Evolutionary conservation across 2,888 invertebrate species (phyloP).

Genomic region (Merodon equestris): DNA sequence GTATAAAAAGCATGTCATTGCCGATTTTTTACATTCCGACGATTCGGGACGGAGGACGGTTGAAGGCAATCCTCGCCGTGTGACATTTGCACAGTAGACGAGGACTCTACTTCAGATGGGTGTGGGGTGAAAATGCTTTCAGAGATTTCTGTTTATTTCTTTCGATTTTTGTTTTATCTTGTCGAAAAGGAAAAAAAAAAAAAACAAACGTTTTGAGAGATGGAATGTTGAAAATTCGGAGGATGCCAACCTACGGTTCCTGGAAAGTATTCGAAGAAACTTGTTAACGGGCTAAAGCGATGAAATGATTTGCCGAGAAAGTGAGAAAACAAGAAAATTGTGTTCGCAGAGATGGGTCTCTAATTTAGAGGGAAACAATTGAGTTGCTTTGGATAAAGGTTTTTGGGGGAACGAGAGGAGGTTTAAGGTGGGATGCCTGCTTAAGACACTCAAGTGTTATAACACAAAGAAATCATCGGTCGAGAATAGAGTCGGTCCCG

Average conservation of each 20-base stretch:
- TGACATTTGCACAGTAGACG: slow-evolving; percentile 12
- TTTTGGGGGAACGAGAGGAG: too few species aligned
- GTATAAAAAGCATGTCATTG: slow-evolving; percentile 37
- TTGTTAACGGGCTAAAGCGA: slow-evolving; percentile 39
- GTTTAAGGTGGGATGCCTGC: too few species aligned
- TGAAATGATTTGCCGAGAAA: too few species aligned
- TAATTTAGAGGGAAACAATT: too few species aligned
- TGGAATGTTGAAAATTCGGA: slow-evolving; percentile 27
- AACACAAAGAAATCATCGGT: too few species aligned
- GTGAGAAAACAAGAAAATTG: too few species aligned
- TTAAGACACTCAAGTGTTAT: too few species aligned
- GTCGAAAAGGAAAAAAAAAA: background rate
- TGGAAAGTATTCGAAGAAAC: slow-evolving; percentile 42
- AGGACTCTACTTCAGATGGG: background rate
- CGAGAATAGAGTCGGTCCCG: too few species aligned
- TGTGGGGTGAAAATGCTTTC: slow-evolving; percentile 28
- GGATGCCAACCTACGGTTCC: slow-evolving; percentile 45
- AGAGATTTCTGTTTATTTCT: slow-evolving; percentile 12
- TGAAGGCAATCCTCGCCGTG: slow-evolving; percentile 26
- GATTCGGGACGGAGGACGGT: slow-evolving; percentile 13
- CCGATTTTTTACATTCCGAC: slow-evolving; percentile 36
- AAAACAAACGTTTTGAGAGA: slow-evolving; percentile 13
- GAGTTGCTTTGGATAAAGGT: too few species aligned
- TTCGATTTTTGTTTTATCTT: background rate
- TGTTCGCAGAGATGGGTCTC: too few species aligned